A percentile compares a stretch with the other conserved stretches of the same genome.
These are phyloP conservation scores for Drosophila sucinea DNA, from an alignment of 1,140 invertebrate genomes.

Conservation along the genomic window DNA sequence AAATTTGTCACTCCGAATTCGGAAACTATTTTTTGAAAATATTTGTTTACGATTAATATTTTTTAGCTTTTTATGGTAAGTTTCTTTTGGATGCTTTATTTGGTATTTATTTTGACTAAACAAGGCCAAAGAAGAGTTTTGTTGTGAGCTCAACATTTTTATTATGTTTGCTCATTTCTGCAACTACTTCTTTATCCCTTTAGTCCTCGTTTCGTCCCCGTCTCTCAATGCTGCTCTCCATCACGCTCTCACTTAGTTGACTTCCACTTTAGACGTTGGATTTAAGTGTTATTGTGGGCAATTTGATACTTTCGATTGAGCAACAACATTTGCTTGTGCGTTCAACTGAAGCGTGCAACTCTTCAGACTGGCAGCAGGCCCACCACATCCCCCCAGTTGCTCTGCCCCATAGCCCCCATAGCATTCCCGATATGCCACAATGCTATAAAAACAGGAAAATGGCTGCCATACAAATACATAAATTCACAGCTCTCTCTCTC, in stretches of 20 bases:
- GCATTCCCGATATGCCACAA: constrained; percentile 24
- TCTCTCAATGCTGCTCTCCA: background rate
- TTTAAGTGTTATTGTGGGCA: constrained; percentile 83
- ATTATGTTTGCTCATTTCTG: constrained; percentile 67
- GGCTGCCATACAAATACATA: constrained; percentile 57
- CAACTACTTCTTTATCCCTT: constrained; percentile 25
- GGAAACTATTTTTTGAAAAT: too few species aligned
- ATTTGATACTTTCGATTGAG: constrained; percentile 83
- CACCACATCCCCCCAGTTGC: constrained; percentile 18
- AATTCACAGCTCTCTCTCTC: constrained; percentile 24
- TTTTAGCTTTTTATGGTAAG: background rate
- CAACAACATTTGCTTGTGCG: constrained; percentile 82
- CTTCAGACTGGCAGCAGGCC: constrained; percentile 31
- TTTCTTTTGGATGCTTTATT: background rate
- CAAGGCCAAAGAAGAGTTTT: constrained; percentile 1
- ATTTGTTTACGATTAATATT: too few species aligned
- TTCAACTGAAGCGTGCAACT: constrained; percentile 73
- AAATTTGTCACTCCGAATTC: too few species aligned
- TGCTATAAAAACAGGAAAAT: constrained; percentile 71
- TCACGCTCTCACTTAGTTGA: constrained; percentile 43
- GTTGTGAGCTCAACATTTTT: constrained; percentile 58
- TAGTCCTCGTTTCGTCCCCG: background rate
- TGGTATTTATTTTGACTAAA: background rate
- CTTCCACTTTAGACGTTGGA: constrained; percentile 66
- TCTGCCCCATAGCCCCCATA: background rate